Base-by-base conservation (phyloP, 1,140 invertebrate species). In the Psix sp. region DNA sequence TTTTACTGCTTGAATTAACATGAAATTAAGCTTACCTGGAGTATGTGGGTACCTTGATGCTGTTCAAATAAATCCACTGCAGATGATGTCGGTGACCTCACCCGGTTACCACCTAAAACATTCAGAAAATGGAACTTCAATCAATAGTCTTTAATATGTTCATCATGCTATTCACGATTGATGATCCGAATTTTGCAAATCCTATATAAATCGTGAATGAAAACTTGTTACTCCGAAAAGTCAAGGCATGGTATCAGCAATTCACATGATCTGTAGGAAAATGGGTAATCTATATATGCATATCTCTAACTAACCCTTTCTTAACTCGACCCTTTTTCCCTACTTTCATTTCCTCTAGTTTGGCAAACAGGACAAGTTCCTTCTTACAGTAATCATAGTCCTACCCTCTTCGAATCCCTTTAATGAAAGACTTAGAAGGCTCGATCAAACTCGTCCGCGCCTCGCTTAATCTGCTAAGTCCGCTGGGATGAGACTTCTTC, bases 21-120 rank as follows among this genome's bases (percentile, higher is more conserved):
- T 57, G 2, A 18, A 20, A 29, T 3, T 9, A 39, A 4, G 67
- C 81, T 86, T 88, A 97, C 96, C 93, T 98, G 96, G 72, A 98
- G 89, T 82, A 99, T 98, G 86, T 99, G 96, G 56, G 96, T 98
- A 82, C 96, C 97, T 89, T 98, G 96, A 87, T 98, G 96, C 83
- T 96, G 94, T 82, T 99, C 96, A 84, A 98, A 97, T 78, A 96
- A 90, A 81, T 97, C 95, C 86, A 94, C 91, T 11, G 94, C 92
- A 66, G 94, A 86, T 11, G 89, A 88, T 29, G 90, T 77, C 21
- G 91, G 86, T 65, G 89, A 87, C 84, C 95, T 91, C 59, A 89
- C 89, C 80, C 92, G 90, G 78, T 85, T 87, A 14, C 92, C 90
- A 88, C 92, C 94, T 95, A 89, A 10, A 45, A 91, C 79, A 87